These are phyloP conservation scores for Zapus hudsonius DNA, from an alignment of 2,113 vertebrate genomes.

Conservation along the genomic window DNA sequence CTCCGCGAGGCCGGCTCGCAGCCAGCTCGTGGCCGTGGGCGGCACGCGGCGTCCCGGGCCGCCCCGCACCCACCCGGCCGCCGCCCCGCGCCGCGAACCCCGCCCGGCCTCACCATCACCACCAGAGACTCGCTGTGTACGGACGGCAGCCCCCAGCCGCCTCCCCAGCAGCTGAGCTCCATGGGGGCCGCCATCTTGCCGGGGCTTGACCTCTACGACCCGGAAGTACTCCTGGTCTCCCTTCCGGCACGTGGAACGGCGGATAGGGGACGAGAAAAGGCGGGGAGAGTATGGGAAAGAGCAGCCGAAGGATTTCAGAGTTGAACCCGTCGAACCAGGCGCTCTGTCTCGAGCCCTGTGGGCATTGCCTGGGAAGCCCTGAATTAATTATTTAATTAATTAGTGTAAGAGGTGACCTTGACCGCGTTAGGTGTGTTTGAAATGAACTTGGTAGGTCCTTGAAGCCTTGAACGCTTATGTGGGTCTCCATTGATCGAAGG, in stretches of 20 bases:
- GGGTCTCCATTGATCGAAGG: no score
- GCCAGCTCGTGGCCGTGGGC: no score
- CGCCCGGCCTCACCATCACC: conserved; percentile 91
- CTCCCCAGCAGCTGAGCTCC: conserved; percentile 96
- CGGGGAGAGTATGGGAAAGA: rapidly evolving
- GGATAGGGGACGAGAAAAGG: conserved; percentile 2
- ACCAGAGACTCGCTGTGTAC: conserved; percentile 93
- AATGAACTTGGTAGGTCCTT: no score
- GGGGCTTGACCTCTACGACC: conserved; percentile 23
- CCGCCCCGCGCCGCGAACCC: neutral
- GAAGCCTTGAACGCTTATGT: no score
- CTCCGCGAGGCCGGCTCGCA: no score
- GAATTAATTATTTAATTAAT: no score
- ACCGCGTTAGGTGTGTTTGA: no score
- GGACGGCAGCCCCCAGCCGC: conserved; percentile 95
- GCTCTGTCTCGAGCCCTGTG: neutral
- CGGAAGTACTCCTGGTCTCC: conserved; percentile 28
- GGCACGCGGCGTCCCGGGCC: neutral
- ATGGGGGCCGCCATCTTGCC: conserved; percentile 94
- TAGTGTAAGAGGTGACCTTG: no score
- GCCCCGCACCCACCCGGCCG: neutral
- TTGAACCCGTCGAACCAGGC: no score
- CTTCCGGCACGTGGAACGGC: conserved; percentile 53
- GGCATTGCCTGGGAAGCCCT: neutral
- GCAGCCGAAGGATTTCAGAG: rapidly evolving